Conservation (phyloP, 2,888 invertebrate genomes). For the Hedya salicella region DNA sequence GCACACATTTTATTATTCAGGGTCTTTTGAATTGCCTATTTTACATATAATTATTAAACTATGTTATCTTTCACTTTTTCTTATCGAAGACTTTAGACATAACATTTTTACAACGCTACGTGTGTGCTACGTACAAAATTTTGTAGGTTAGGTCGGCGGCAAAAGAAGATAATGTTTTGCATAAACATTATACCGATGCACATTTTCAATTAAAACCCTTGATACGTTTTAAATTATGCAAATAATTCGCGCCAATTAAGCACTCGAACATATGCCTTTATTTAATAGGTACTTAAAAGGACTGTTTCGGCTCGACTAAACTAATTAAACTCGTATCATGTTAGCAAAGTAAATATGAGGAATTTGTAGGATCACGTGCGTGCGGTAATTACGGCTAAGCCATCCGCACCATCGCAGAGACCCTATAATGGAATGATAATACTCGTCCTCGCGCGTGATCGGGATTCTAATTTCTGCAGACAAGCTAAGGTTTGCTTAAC, state of each 20-base stretch:
- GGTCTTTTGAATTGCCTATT: too few relatives aligned
- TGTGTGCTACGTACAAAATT: too few relatives aligned
- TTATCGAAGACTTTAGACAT: too few relatives aligned
- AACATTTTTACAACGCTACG: too few relatives aligned
- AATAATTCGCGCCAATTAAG: slow-evolving; percentile 13
- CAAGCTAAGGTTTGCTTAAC: slow-evolving; percentile 43
- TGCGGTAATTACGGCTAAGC: slow-evolving; percentile 60
- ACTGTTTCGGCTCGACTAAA: slow-evolving; percentile 21
- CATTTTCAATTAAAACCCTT: neutral
- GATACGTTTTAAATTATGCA: slow-evolving; percentile 2
- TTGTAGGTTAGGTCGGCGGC: too few relatives aligned
- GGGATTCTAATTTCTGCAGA: slow-evolving; percentile 56
- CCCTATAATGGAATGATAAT: slow-evolving; percentile 73
- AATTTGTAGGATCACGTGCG: slow-evolving; percentile 43
- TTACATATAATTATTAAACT: too few relatives aligned
- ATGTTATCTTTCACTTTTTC: too few relatives aligned
- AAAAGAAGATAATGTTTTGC: neutral
- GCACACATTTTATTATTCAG: too few relatives aligned
- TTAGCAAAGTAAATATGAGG: slow-evolving; percentile 35
- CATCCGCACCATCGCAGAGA: slow-evolving; percentile 55
- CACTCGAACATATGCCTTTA: slow-evolving; percentile 16
- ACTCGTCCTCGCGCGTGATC: slow-evolving; percentile 63
- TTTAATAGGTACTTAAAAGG: slow-evolving; percentile 20
- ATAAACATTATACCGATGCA: neutral
- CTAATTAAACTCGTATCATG: slow-evolving; percentile 32